Base-by-base conservation (phyloP, 2,113 vertebrate genomes). In the Ctenomys sociabilis region DNA sequence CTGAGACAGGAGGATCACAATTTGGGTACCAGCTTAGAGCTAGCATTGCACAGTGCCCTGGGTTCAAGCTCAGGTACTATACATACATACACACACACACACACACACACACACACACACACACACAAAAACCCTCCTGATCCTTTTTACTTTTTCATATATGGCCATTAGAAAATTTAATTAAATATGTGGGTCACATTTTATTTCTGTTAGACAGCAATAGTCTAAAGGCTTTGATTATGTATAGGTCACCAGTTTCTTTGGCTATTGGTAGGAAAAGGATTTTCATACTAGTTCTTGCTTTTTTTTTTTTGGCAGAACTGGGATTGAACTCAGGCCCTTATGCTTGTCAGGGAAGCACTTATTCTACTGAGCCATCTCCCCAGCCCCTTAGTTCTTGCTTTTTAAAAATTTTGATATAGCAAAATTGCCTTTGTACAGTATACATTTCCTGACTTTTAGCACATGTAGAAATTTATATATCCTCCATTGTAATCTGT, bases 151-250 rank as follows among this genome's bases (percentile, higher is more conserved):
- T 94, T 78, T 89, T 66, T 78, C 9, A 35, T 49, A 35, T 90
- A 22, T 84, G 40, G 21, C 63, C 86, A 73, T 61, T 94, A 59
- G 84, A 92, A 91, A 40, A 64, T 54, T 85, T 73, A 72, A 64
- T 93, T 72, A 64, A 3, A 5, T 40, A 3, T 43, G 19, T 80
- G 63, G 37, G 19, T 85, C n/a, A 37, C 35, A 22, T 96, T 78
- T 95, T 57, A n/a, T 78, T 95, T 93, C 66, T 94, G 4, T 77
- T 87, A 28, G 66, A 17, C 26, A 75, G 32, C 0, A 5, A 40
- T 75, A 7, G 0, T 77, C 40, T 61, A 85, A n/a, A 93, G n/a
- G 5, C 22, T 94, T 93, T 94, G 45, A 70, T 73, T 54, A 68
- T 1, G 7, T 85, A 37, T 2, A 24, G 35, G 9, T 88, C 7